Evolutionary conservation across 2,113 vertebrate genomes (phyloP), one percentile per base, ranked within the genome.

Genomic region (Garra rufa): DNA sequence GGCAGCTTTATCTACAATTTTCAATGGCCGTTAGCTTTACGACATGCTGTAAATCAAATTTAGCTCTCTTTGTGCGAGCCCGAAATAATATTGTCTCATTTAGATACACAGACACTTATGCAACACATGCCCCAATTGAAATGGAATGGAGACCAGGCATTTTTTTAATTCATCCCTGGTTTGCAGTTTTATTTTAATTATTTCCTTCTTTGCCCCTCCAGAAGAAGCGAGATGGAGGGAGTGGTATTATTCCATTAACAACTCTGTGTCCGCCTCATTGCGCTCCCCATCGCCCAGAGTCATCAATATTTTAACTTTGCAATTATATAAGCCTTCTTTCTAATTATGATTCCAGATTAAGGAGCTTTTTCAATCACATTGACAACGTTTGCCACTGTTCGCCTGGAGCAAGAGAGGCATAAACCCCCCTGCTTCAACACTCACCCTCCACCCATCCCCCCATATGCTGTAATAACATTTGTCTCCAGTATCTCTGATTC

Each of bases 331-430:
- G 87, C 86, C 90, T 85, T 82, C 88, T 87, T 90, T 91, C 90
- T 92, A 94, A 94, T 94, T 94, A 94, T 92, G 91, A 92, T 93
- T 90, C 88, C 88, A 93, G 92, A 94, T 94, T 91, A 93, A 91
- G 87, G 85, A 92, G 90, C 88, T 89, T 89, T 89, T 92, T 92
- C 91, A 91, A 92, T 92, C 91, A 90, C 85, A 79, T 81, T 92
- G 91, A 92, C 91, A 90, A 89, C 84, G 86, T 84, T 89, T 67
- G 86, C 85, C 87, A 85, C 46, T 83, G 84, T 89, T 88, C 84
- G 71, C 87, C 88, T 59, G 65, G 81, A 88, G 87, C 85, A 83
- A 85, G 77, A 88, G 76, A 86, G 76, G 30, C 82, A 88, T 50
- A 91, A 21, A 82, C 34, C 88, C 69, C 55, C 81, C 55, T 46